Evolutionary conservation across 1,140 invertebrate genomes (phyloP).

Genomic region (Saccostrea cuccullata): DNA sequence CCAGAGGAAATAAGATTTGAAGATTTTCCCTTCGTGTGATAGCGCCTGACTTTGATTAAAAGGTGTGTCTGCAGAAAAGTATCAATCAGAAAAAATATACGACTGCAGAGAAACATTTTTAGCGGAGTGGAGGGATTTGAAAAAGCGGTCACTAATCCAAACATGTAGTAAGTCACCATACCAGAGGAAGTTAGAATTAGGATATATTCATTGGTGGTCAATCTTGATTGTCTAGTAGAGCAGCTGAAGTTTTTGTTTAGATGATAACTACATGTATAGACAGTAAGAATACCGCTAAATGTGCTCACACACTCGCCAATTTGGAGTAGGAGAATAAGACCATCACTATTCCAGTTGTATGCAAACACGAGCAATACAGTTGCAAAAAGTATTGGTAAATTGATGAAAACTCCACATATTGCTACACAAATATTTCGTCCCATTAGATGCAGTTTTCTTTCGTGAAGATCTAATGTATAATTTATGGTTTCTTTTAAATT

Average conservation of each 20-base stretch:
- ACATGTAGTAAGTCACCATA: background rate
- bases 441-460: background rate
- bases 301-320: background rate
- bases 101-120: background rate
- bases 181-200: background rate
- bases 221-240: background rate
- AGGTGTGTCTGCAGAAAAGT: background rate
- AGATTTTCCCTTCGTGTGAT: background rate
- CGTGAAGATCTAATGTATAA: background rate
- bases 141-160: background rate
- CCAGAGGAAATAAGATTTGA: background rate
- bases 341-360: background rate
- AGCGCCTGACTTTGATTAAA: slow-evolving; percentile 4
- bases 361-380: background rate
- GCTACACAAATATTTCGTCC: background rate
- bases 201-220: background rate
- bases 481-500: background rate
- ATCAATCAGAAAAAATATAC: background rate
- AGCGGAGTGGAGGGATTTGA: background rate
- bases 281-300: background rate
- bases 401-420: background rate
- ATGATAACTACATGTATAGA: background rate
- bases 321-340: background rate
- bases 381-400: background rate
- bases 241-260: background rate